phyloP scores from a whole-genome alignment of 2,888 invertebrate species.

The Cistogaster globosa region DNA sequence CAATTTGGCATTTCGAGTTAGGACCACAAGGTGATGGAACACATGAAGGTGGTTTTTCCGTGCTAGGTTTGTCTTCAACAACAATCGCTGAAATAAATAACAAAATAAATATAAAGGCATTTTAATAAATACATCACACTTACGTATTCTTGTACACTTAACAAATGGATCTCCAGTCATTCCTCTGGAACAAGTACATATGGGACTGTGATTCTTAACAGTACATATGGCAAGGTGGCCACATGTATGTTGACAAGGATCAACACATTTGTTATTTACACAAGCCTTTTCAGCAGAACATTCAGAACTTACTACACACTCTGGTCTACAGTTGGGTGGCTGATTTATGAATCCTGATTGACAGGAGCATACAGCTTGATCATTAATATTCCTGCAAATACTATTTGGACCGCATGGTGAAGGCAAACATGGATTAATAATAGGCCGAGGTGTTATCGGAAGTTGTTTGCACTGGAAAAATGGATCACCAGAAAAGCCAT shows the following conservation, averaged over 20 bases:
- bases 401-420: constrained; percentile 95
- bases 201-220: constrained; percentile 93
- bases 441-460: constrained; percentile 80
- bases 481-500: constrained; percentile 91
- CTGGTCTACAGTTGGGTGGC: constrained; percentile 92
- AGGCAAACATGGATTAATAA: constrained; percentile 90
- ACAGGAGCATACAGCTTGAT: constrained; percentile 93
- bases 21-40: constrained; percentile 93
- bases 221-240: constrained; percentile 93
- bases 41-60: constrained; percentile 89
- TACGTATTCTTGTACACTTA: constrained; percentile 88
- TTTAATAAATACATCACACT: constrained; percentile 79
- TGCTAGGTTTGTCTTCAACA: constrained; percentile 80
- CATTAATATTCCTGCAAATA: constrained; percentile 90
- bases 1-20: constrained; percentile 90
- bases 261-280: constrained; percentile 92
- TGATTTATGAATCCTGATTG: constrained; percentile 90
- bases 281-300: constrained; percentile 92
- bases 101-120: neutral
- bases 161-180: constrained; percentile 94
- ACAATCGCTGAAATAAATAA: constrained; percentile 71
- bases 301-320: constrained; percentile 94
- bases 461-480: constrained; percentile 89
- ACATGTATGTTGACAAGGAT: constrained; percentile 94
- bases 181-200: constrained; percentile 93